A percentile compares a stretch with the other conserved stretches of the same genome.
Evolutionary conservation across 92 coral and sea anemone species (phyloP).

Genomic region (Anthopleura xanthogrammica): DNA sequence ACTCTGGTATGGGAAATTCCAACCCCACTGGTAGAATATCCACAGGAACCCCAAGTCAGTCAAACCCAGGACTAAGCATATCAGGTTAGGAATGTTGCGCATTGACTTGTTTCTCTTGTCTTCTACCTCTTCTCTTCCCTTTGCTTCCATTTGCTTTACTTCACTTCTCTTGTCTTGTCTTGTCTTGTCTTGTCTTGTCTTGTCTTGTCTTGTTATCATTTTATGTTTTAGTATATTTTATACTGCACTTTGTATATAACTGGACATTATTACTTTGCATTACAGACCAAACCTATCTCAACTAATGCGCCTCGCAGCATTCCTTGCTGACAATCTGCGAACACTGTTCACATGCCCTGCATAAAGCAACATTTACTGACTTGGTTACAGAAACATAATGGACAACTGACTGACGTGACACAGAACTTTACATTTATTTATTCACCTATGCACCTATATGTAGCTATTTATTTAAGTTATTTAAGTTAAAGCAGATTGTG

Average conservation of each 20-base stretch:
- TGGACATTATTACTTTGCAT: constrained; percentile 46
- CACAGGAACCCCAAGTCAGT: constrained; percentile 61
- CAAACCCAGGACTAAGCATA: constrained; percentile 48
- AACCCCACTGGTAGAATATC: constrained; percentile 49
- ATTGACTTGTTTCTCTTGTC: too few relatives aligned
- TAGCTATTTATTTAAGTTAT: too few relatives aligned
- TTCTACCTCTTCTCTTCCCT: too few relatives aligned
- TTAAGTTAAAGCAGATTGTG: too few relatives aligned
- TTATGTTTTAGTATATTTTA: not conserved
- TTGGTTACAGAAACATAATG: not conserved
- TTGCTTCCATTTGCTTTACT: too few relatives aligned
- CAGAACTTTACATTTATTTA: too few relatives aligned
- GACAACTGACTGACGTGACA: not conserved
- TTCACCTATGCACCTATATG: too few relatives aligned
- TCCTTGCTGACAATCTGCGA: constrained; percentile 5
- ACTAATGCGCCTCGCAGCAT: constrained; percentile 48
- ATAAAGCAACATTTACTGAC: not conserved
- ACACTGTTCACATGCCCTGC: not conserved
- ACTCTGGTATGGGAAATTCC: constrained; percentile 55
- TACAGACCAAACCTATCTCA: constrained; percentile 67
- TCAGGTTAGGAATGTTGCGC: constrained; percentile 38
- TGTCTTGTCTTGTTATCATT: not conserved
- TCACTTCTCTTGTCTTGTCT: not conserved
- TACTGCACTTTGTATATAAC: not conserved
- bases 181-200: not conserved